Percentiles rank a stretch among this genome's conserved stretches.
Evolutionary conservation across 2,888 invertebrate genomes (phyloP).

Genomic region (Brachyopa scutellaris): DNA sequence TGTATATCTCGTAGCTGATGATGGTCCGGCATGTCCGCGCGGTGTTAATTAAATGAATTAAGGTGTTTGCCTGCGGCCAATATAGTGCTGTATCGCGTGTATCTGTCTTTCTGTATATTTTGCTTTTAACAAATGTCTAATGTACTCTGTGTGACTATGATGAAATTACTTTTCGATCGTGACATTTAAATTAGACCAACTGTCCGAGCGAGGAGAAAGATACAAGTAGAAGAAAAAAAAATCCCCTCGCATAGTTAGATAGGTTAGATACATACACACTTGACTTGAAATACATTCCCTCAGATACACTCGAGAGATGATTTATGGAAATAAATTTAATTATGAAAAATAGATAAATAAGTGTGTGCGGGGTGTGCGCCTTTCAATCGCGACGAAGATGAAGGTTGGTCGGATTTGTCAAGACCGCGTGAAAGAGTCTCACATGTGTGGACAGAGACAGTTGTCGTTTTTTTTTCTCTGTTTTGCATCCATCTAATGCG

Average conservation of each 20-base stretch:
- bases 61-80: constrained; percentile 56
- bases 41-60: constrained; percentile 66
- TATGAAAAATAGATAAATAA: no score
- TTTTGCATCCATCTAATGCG: not conserved
- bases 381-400: not conserved
- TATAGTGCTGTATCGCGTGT: constrained; percentile 8
- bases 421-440: constrained; percentile 19
- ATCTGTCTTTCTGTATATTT: constrained; percentile 13
- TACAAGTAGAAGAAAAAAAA: not conserved
- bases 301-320: not conserved
- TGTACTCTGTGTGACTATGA: constrained; percentile 28
- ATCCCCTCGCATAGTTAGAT: not conserved
- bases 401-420: constrained; percentile 39
- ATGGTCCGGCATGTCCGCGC: not conserved
- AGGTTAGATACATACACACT: not conserved
- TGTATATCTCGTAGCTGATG: not conserved
- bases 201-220: constrained; percentile 2
- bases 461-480: not conserved
- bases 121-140: not conserved
- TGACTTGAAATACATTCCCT: not conserved
- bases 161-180: constrained; percentile 68
- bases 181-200: constrained; percentile 70
- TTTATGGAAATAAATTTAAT: constrained; percentile 32
- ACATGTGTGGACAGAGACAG: not conserved
- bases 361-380: no score